phyloP scores from a whole-genome alignment of 2,888 invertebrate genomes.

The Melanostoma mellinum region DNA sequence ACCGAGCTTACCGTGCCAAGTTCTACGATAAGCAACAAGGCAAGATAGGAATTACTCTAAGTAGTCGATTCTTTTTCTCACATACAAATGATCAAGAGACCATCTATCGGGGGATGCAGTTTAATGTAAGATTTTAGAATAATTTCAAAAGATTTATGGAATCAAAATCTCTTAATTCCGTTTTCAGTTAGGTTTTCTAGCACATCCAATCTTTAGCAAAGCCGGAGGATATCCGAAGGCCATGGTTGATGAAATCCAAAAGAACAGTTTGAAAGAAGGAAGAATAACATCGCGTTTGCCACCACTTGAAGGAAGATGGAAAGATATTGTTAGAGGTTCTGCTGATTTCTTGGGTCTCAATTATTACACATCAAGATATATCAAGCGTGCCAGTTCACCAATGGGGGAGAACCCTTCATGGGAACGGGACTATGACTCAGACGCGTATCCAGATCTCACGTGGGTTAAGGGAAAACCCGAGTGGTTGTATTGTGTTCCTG shows the following conservation, averaged over 20 bases:
- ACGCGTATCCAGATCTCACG: slow-evolving; percentile 73
- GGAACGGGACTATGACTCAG: slow-evolving; percentile 82
- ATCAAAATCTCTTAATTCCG: background rate
- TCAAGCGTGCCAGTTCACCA: slow-evolving; percentile 73
- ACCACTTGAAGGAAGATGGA: slow-evolving; percentile 70
- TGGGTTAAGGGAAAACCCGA: slow-evolving; percentile 76
- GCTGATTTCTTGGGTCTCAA: slow-evolving; percentile 78
- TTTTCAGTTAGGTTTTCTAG: slow-evolving; percentile 79
- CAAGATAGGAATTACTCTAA: slow-evolving; percentile 76
- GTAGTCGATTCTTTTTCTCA: slow-evolving; percentile 75
- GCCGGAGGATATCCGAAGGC: slow-evolving; percentile 78
- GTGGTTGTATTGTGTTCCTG: slow-evolving; percentile 76
- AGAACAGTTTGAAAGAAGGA: slow-evolving; percentile 78
- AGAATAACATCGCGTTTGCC: slow-evolving; percentile 76
- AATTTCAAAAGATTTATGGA: background rate
- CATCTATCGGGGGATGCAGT: slow-evolving; percentile 76
- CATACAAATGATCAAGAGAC: slow-evolving; percentile 72
- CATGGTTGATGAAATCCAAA: slow-evolving; percentile 77
- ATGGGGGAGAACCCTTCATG: slow-evolving; percentile 82
- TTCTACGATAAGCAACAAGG: slow-evolving; percentile 78
- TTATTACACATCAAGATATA: slow-evolving; percentile 77
- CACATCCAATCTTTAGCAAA: slow-evolving; percentile 77
- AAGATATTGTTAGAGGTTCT: slow-evolving; percentile 73
- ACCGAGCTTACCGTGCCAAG: slow-evolving; percentile 81
- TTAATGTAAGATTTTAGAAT: slow-evolving; percentile 71